Evolutionary conservation across 2,113 vertebrate species (phyloP), one percentile per base, ranked within the genome.

Genomic region (Salvelinus fontinalis): DNA sequence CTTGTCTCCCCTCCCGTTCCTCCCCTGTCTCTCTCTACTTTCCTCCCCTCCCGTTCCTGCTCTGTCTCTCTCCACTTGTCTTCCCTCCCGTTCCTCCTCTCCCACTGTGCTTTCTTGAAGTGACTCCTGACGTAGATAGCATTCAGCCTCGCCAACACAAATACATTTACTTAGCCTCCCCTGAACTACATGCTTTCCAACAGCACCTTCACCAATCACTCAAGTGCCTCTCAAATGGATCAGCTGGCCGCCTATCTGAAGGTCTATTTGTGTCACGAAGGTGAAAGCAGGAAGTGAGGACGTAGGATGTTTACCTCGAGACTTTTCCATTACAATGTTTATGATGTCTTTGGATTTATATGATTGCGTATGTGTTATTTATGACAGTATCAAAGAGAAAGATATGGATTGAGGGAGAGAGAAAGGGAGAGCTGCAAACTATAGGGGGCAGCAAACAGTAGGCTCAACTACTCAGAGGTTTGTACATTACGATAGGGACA

Each of bases 361-460:
- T 60, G 64, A 24, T 5, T 22, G 76, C 76, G 79, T 26, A 77
- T 84, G 82, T 83, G 62, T 87, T 82, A 83, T 87, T 77, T 75
- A 68, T 74, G 65, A 67, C 67, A 64, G 59, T 49, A 26, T 16
- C 27, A 11, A 34, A 34, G 67, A 20, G 18, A 20, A 7, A 34
- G 67, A 20, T 31, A 11, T 16, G 26, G 16, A 20, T 16, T 68
- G 67, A n/a, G 18, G 31, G 16, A 12, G 26, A n/a, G 59, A 74
- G 62, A 69, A 79, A 83, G 75, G 9, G 67, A 59, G 74, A 51
- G 48, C 2, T 39, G 57, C 14, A n/a, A 91, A 93, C 93, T 92
- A 93, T 86, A 95, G 95, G 87, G 93, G 93, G 93, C 94, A 95
- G 94, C 93, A 95, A 88, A 94, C 89, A 85, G 92, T 87, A 91